Evolutionary conservation across 2,888 invertebrate species (phyloP), one percentile per base, ranked within the genome.

Genomic region (Drymonia ruficornis): DNA sequence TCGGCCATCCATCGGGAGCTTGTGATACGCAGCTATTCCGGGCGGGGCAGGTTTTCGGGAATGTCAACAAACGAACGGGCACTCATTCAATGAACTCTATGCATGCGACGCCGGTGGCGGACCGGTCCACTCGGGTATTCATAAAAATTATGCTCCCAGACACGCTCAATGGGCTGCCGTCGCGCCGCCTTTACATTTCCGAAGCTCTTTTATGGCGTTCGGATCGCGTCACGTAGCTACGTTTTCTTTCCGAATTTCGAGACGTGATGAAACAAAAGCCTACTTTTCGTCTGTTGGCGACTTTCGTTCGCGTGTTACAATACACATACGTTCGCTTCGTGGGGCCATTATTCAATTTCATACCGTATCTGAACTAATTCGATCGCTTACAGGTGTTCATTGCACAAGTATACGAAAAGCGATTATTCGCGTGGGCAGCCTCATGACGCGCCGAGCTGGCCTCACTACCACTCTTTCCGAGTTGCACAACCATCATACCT

Each of bases 11-110:
- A 86, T 83, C 84, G 87, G 89, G 89, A 81, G 76, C 74, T 72
- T 72, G 72, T 69, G 78, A 74, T 80, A 76, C 82, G 80, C 79
- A 72, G 86, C 87, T 91, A 90, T 91, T 89, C 87, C 86, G 84
- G 83, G 89, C 89, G 78, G 81, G 87, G 89, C 91, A 89, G 90
- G 91, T 92, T 92, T 91, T 91, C 88, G 91, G 91, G 91, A 91
- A 91, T 91, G 91, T 92, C 91, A 92, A 91, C 91, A 92, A 89
- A 90, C 90, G 86, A 83, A 85, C 87, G 83, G 82, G 77, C 87
- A 83, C 81, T 86, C 89, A 90, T 89, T 89, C 91, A 91, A 86
- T 92, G 90, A 91, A 91, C 91, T 84, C 90, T 81, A 76, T 80
- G 83, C 81, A 74, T 75, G 72, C 86, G 79, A 75, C 86, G 85